Evolutionary conservation across 2,888 invertebrate species (phyloP), one percentile per base, ranked within the genome.

Genomic region (Sphaeridia pumilis): DNA sequence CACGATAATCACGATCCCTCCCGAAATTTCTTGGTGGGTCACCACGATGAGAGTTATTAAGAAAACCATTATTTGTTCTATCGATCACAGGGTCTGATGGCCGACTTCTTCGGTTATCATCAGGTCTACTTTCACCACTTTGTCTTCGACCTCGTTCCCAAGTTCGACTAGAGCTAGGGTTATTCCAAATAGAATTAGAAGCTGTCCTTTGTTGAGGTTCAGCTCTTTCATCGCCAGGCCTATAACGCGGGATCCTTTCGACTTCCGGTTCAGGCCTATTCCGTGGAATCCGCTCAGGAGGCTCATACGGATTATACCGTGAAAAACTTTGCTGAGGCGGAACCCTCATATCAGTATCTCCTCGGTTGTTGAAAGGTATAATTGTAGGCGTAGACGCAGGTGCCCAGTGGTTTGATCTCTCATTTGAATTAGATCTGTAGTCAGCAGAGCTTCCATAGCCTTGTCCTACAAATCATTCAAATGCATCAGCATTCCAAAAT

Each of bases 261-360:
- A 5, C 17, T 31, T 31, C 31, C 17, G 17, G 12, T 14, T 38
- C 17, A 7, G 10, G 17, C 5, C 38, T 20, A 5, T 5, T 17
- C 5, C 7, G 38, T 17, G 17, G 7, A 38, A 17, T 17, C 17
- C 5, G 5, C 5, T 5, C 38, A 38, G 38, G 17, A 5, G 7
- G 38, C 38, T 38, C 17, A 38, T 17, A 38, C 17, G 38, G 17
- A 12, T 38, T 20, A 38, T 38, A 38, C 20, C 38, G 12, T 7
- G n/a, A n/a, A n/a, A n/a, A n/a, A n/a, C n/a, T n/a, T n/a, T n/a
- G n/a, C n/a, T n/a, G n/a, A n/a, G 38, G 5, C 5, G 38, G 17
- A 17, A 47, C n/a, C 17, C 52, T 38, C 52, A 52, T 52, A 31
- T 52, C 52, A 3, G 52, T 52, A 38, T 52, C 52, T n/a, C 52